A percentile compares a stretch with the other conserved stretches of the same genome.
Conservation (phyloP, 1,140 invertebrate species). For the Ooceraea biroi region DNA sequence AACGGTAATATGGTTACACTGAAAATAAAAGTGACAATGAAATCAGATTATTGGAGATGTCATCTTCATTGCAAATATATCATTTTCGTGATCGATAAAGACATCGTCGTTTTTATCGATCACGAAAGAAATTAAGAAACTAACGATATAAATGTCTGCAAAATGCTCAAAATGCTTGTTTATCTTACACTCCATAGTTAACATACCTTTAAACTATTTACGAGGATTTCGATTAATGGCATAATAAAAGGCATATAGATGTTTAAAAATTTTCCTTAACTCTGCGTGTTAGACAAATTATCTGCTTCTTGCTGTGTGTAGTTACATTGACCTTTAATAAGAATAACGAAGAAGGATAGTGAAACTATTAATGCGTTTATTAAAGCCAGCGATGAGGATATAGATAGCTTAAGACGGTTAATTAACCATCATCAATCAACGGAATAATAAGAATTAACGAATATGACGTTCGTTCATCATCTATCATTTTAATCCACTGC, state of each 20-base stretch:
- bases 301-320: constrained; percentile 15
- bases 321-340: constrained; percentile 46
- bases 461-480: constrained; percentile 4
- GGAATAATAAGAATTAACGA: constrained; percentile 39
- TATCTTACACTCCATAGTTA: neutral
- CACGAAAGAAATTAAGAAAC: neutral
- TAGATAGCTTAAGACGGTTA: neutral
- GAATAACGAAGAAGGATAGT: neutral
- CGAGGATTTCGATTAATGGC: neutral
- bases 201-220: neutral
- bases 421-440: constrained; percentile 32
- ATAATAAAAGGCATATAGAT: constrained; percentile 7
- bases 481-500: constrained; percentile 10
- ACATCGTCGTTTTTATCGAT: no score
- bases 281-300: neutral
- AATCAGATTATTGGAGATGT: neutral
- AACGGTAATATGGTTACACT: no score
- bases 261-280: neutral
- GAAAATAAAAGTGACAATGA: neutral
- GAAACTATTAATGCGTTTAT: constrained; percentile 13
- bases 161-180: neutral
- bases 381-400: neutral
- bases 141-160: neutral
- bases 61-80: neutral
- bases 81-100: neutral